Conservation (phyloP, 2,113 vertebrate species). For the Ia io region DNA sequence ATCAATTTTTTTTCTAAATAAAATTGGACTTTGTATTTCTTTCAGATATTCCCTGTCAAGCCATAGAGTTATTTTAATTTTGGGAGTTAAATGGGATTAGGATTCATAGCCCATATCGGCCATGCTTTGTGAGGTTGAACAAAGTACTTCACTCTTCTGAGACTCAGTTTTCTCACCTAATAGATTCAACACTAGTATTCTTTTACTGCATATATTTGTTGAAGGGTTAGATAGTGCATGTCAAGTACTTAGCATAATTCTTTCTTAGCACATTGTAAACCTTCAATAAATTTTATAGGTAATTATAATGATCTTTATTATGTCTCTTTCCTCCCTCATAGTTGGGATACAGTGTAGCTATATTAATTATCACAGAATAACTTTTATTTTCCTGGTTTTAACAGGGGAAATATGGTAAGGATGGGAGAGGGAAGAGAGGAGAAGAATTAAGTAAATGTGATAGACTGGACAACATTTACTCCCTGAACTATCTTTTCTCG, state of each 20-base stretch:
- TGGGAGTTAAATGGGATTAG: background rate
- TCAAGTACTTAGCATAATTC: background rate
- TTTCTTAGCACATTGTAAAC: background rate
- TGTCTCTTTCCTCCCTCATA: background rate
- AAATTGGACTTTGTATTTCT: slow-evolving; percentile 30
- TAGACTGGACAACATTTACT: background rate
- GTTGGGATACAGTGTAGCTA: background rate
- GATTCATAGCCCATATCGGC: background rate
- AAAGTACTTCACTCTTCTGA: background rate
- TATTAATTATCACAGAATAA: background rate
- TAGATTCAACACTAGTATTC: background rate
- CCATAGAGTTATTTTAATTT: slow-evolving; percentile 6
- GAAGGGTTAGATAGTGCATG: background rate
- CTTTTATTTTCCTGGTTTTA: slow-evolving; percentile 20
- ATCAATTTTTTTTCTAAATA: background rate
- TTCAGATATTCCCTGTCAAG: background rate
- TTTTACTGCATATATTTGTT: background rate
- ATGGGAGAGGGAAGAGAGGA: background rate
- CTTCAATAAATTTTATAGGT: background rate
- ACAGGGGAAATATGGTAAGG: background rate
- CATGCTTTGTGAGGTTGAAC: background rate
- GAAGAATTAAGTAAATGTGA: background rate
- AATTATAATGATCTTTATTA: background rate
- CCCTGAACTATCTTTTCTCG: background rate
- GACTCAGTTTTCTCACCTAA: background rate